These are phyloP conservation scores for Acanthochromis polyacanthus DNA, from an alignment of 2,113 vertebrate genomes.

Conservation along the genomic window DNA sequence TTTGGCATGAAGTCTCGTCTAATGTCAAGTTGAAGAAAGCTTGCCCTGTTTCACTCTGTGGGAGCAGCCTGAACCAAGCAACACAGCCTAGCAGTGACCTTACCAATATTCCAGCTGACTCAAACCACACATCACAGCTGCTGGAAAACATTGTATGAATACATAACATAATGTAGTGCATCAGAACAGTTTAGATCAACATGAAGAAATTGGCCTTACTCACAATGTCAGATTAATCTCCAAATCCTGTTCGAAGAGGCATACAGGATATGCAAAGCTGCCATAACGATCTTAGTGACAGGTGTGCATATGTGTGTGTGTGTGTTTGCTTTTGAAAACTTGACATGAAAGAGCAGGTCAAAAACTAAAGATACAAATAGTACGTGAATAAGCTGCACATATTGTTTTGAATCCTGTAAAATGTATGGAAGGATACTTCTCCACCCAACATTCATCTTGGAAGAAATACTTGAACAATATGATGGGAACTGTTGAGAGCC, in stretches of 20 bases:
- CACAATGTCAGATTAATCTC: slow-evolving; percentile 46
- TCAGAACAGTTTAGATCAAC: slow-evolving; percentile 8
- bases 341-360: slow-evolving; percentile 33
- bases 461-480: slow-evolving; percentile 28
- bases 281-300: slow-evolving; percentile 51
- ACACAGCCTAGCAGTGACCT: background rate
- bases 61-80: slow-evolving; percentile 12
- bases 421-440: background rate
- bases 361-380: slow-evolving; percentile 16
- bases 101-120: slow-evolving; percentile 4
- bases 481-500: slow-evolving; percentile 45
- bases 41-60: slow-evolving; percentile 28
- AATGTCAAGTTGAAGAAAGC: slow-evolving; percentile 22
- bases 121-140: background rate
- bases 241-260: slow-evolving; percentile 66
- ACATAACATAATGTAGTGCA: background rate
- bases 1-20: slow-evolving; percentile 16
- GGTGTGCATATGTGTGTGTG: slow-evolving; percentile 27
- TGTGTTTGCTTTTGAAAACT: slow-evolving; percentile 44
- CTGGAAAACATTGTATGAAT: slow-evolving; percentile 13
- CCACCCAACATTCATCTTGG: background rate
- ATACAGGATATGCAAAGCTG: slow-evolving; percentile 63
- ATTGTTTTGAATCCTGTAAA: background rate
- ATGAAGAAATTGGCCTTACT: slow-evolving; percentile 12
- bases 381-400: background rate